A percentile compares a stretch with the other conserved stretches of the same genome.
Evolutionary conservation across 1,140 invertebrate genomes (phyloP).

Genomic region (Hycleus cichorii): DNA sequence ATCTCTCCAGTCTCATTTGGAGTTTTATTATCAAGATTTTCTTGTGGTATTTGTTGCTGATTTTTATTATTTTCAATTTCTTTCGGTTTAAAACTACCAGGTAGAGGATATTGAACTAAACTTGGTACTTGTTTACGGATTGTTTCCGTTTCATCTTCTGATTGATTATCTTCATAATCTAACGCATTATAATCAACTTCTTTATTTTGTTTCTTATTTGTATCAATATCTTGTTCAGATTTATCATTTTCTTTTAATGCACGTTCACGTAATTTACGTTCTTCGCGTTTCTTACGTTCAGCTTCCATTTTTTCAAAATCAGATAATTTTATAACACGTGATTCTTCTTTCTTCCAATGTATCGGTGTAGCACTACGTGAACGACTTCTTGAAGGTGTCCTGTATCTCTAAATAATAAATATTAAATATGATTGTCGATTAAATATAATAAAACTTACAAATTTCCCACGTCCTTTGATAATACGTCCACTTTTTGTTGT

Average conservation of each 20-base stretch:
- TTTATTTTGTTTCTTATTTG: slow-evolving; percentile 10
- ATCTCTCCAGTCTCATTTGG: slow-evolving; percentile 11
- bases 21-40: background rate
- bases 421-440: background rate
- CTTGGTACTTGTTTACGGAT: slow-evolving; percentile 34
- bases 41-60: background rate
- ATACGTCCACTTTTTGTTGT: slow-evolving; percentile 69
- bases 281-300: slow-evolving; percentile 52
- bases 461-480: slow-evolving; percentile 81
- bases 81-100: slow-evolving; percentile 23
- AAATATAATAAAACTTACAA: slow-evolving; percentile 54
- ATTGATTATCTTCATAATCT: slow-evolving; percentile 42
- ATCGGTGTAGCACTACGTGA: slow-evolving; percentile 79
- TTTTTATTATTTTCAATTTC: background rate
- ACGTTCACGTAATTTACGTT: slow-evolving; percentile 47
- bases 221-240: background rate
- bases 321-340: slow-evolving; percentile 70
- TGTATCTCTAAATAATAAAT: slow-evolving; percentile 57
- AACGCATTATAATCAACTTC: slow-evolving; percentile 43
- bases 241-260: slow-evolving; percentile 11
- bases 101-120: slow-evolving; percentile 39
- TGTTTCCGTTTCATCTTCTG: slow-evolving; percentile 28
- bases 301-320: slow-evolving; percentile 69
- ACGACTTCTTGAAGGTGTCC: slow-evolving; percentile 68
- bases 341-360: slow-evolving; percentile 83